A percentile compares a stretch with the other conserved stretches of the same genome.
Evolutionary conservation across 2,113 vertebrate genomes (phyloP).

Genomic region (Rissa tridactyla): DNA sequence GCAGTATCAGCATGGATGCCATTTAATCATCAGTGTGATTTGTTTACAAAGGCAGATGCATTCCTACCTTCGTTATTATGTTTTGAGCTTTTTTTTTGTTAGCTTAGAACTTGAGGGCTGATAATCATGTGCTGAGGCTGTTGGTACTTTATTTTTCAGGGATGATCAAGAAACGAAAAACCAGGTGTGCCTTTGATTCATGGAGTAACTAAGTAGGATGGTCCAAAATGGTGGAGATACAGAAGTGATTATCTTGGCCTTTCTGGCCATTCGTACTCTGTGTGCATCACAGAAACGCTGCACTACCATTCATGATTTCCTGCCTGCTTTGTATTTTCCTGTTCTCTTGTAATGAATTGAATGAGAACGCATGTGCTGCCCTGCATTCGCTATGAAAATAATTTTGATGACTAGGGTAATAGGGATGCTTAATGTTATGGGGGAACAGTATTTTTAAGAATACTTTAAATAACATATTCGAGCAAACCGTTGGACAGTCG

Average conservation of each 20-base stretch:
- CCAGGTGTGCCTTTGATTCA: not conserved
- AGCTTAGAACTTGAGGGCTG: not conserved
- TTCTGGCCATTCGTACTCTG: not conserved
- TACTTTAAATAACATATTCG: slow-evolving; percentile 9
- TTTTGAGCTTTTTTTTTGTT: not conserved
- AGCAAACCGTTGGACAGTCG: slow-evolving; percentile 4
- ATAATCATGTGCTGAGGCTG: not conserved
- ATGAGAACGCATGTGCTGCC: not conserved
- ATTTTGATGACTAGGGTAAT: not conserved
- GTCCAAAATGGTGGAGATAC: not conserved
- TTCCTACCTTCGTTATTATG: not conserved
- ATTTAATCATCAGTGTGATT: not conserved
- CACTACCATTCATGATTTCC: not conserved
- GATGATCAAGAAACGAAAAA: not conserved
- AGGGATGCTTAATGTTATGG: not conserved
- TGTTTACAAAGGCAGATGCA: not conserved
- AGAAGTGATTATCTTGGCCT: not conserved
- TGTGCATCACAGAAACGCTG: not conserved
- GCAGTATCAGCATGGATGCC: not conserved
- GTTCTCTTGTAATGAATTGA: not conserved
- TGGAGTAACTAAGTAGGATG: not conserved
- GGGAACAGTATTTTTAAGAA: slow-evolving; percentile 8
- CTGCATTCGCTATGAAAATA: not conserved
- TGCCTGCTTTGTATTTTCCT: not conserved
- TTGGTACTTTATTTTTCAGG: not conserved